phyloP scores from a whole-genome alignment of 2,797 vertebrate genomes.

The Astyanax mexicanus region DNA sequence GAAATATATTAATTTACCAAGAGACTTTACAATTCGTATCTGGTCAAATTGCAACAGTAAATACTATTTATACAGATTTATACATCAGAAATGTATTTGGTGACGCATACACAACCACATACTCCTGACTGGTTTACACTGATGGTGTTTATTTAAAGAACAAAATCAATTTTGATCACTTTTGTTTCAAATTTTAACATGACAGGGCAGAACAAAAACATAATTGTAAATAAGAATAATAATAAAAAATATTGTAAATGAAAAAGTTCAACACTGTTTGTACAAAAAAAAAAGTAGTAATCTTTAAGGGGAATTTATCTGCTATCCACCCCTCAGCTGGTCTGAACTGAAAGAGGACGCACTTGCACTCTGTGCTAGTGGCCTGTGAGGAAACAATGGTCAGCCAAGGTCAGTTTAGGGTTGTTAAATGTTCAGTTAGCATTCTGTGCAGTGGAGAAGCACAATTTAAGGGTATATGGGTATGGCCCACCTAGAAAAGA shows the following conservation, averaged over 20 bases:
- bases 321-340: neutral
- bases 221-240: conserved; percentile 18
- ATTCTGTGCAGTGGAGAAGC: conserved; percentile 93
- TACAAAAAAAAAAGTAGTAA: conserved; percentile 24
- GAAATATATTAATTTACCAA: too few species aligned
- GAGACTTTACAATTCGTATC: too few species aligned
- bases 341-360: neutral
- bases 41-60: too few species aligned
- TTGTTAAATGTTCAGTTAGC: conserved; percentile 79
- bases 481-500: conserved; percentile 85
- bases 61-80: too few species aligned
- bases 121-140: neutral
- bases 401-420: conserved; percentile 3
- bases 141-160: conserved; percentile 40
- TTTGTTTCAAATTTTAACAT: conserved; percentile 4
- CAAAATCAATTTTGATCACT: conserved; percentile 23
- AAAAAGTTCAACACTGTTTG: conserved; percentile 37
- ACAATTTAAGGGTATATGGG: conserved; percentile 93
- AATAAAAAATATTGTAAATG: neutral
- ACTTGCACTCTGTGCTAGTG: neutral
- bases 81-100: too few species aligned
- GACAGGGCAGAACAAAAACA: neutral
- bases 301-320: neutral
- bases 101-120: neutral
- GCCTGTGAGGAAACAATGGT: conserved; percentile 31